Percentiles rank a stretch among this genome's conserved stretches.
Conservation (phyloP, 2,888 invertebrate genomes). For the Choreutis nemorana region DNA sequence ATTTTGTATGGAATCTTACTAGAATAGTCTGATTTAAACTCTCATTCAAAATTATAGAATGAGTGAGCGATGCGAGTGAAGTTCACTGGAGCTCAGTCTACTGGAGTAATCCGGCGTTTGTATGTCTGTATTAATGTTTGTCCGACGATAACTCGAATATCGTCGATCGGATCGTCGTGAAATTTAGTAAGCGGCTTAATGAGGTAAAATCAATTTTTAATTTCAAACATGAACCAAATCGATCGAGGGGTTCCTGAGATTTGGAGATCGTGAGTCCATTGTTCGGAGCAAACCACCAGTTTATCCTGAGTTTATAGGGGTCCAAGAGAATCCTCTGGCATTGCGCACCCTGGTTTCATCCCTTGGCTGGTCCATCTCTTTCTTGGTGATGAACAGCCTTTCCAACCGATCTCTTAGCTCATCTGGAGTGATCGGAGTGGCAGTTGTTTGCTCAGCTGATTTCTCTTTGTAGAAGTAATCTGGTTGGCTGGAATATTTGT, state of each 20-base stretch:
- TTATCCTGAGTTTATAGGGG: slow-evolving; percentile 37
- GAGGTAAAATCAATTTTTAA: background rate
- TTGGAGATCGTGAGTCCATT: no score
- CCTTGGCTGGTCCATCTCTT: slow-evolving; percentile 24
- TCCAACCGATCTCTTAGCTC: slow-evolving; percentile 59
- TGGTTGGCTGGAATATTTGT: slow-evolving; percentile 30
- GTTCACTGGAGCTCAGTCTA: no score
- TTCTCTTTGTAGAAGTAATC: slow-evolving; percentile 46
- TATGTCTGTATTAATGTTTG: no score
- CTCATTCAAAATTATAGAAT: no score
- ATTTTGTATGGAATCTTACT: no score
- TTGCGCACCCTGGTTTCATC: slow-evolving; percentile 35
- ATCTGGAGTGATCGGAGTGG: slow-evolving; percentile 54
- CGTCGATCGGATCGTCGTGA: no score
- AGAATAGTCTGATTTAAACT: no score
- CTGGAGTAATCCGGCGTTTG: no score
- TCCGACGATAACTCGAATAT: no score
- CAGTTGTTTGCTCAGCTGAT: slow-evolving; percentile 36
- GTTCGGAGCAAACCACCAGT: background rate
- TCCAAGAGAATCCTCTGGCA: slow-evolving; percentile 51
- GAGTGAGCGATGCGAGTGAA: no score
- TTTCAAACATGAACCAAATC: background rate
- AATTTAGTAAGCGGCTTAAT: background rate
- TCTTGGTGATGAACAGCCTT: slow-evolving; percentile 55
- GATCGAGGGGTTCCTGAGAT: no score